Evolutionary conservation across 2,797 vertebrate species (phyloP), one percentile per base, ranked within the genome.

Genomic region (Crenichthys baileyi): DNA sequence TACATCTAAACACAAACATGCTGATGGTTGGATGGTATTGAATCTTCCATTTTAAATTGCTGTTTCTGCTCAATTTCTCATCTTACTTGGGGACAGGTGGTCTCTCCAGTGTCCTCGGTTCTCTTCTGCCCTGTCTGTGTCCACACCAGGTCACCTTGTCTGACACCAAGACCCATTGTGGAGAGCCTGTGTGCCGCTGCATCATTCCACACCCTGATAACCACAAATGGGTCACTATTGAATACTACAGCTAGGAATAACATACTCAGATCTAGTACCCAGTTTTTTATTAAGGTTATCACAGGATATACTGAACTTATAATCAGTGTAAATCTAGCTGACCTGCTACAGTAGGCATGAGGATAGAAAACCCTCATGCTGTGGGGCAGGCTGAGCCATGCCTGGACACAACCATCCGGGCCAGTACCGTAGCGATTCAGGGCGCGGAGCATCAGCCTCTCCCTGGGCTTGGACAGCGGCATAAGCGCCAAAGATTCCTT

Each of bases 311-410:
- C 13, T 18, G 13, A 51, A 53, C 20, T 22, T 53, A 0, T 53
- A 53, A 22, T 20, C 16, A 50, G 18, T 55, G 16, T 51, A 51
- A 51, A 51, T 51, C 44, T 46, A 24, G 58, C 88, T 85, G 55
- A 95, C 94, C 94, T 93, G 94, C 98, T 99, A 77, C 97, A 98
- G 88, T 98, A 99, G 20, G 98, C 97, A 11, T 99, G 98, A 39
- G 96, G 81, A 58, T 99, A 99, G 93, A 99, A 98, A 84, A 98
- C 93, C 68, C 97, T 96, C 95, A 96, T 96, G 90, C 96, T 94
- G 82, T 99, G 97, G n/a, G 98, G 98, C 65, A 99, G 95, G 79
- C 93, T 97, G 89, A 99, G 96, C 97, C 98, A 99, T 0, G 95
- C 97, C 65, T 93, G 96, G 50, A 89, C 75, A 73, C 96, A 97